Evolutionary conservation across 2,113 vertebrate genomes (phyloP).

Genomic region (Planiliza haematocheilus): DNA sequence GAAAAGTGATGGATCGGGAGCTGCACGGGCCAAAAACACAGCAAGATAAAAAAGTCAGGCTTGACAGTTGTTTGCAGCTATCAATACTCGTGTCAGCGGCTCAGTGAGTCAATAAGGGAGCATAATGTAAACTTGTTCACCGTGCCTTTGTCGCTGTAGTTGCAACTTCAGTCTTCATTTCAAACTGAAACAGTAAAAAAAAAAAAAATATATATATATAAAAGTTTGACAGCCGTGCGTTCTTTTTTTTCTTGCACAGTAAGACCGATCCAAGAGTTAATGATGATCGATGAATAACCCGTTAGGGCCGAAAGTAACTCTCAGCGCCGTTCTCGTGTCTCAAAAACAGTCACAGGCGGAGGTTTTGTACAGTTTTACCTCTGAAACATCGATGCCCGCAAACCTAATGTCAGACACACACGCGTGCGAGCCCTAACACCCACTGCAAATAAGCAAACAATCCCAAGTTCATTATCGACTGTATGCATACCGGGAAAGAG

Average conservation of each 20-base stretch:
- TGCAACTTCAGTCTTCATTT: not conserved
- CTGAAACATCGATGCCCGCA: not conserved
- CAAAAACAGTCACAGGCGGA: not conserved
- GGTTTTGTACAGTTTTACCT: constrained; percentile 1
- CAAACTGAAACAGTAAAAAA: not conserved
- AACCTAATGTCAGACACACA: constrained; percentile 22
- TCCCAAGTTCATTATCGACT: constrained; percentile 62
- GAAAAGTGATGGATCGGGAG: not conserved
- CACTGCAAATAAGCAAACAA: constrained; percentile 44
- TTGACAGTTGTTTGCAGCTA: not conserved
- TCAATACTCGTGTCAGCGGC: not conserved
- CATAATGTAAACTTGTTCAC: too few relatives aligned
- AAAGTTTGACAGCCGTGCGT: too few relatives aligned
- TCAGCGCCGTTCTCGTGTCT: not conserved
- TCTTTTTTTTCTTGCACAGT: too few relatives aligned
- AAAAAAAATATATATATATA: too few relatives aligned
- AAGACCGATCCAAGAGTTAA: too few relatives aligned
- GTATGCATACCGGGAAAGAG: constrained; percentile 39
- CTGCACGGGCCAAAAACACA: not conserved
- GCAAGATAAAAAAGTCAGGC: not conserved
- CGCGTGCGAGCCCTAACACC: constrained; percentile 10
- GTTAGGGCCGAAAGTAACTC: too few relatives aligned
- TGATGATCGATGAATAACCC: too few relatives aligned
- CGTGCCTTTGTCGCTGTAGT: too few relatives aligned
- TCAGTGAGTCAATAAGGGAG: too few relatives aligned